Evolutionary conservation across 2,797 vertebrate species (phyloP).

Genomic region (Enteromius trimaculatus): DNA sequence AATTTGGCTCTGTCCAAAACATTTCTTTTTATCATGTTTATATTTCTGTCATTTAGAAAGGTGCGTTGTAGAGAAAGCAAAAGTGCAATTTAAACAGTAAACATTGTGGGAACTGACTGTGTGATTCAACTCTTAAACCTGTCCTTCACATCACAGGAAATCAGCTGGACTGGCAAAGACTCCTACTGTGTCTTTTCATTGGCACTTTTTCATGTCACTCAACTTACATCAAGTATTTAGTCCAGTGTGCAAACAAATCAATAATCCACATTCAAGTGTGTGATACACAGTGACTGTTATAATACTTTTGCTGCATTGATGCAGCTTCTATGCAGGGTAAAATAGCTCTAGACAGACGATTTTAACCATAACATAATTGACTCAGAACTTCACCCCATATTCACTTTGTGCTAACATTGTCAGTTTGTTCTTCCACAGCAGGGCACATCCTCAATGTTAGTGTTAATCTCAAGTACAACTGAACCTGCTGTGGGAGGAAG

Average conservation of each 20-base stretch:
- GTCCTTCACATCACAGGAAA: neutral
- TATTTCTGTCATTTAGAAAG: neutral
- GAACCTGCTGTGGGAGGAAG: slow-evolving; percentile 39
- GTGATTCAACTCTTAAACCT: neutral
- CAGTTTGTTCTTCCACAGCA: slow-evolving; percentile 12
- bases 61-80: neutral
- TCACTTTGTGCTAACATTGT: neutral
- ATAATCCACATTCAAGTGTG: neutral
- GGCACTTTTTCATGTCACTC: neutral
- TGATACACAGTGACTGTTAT: neutral
- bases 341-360: neutral
- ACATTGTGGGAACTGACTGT: neutral
- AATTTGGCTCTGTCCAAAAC: neutral
- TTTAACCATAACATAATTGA: neutral
- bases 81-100: neutral
- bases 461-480: slow-evolving; percentile 15
- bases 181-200: neutral
- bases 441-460: neutral
- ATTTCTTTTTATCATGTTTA: neutral
- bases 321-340: neutral
- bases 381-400: neutral
- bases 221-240: neutral
- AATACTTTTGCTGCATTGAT: neutral
- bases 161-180: neutral
- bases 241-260: neutral